Conservation (phyloP, 1,140 invertebrate genomes). For the Trinorchestia longiramus region DNA sequence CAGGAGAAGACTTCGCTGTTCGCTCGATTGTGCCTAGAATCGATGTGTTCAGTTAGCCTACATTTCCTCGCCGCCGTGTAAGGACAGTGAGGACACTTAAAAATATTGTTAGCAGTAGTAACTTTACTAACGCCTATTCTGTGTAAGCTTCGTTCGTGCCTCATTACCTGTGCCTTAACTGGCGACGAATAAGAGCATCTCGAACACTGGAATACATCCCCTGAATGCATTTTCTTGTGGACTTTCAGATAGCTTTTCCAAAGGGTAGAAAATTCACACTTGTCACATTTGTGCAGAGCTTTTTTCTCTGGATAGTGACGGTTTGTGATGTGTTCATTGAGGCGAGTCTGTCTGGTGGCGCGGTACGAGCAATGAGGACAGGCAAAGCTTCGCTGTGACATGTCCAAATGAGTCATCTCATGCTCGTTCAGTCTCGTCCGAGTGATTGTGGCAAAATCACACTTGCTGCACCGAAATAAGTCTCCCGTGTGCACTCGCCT, state of each 20-base stretch:
- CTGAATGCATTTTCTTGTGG: slow-evolving; percentile 37
- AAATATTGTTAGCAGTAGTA: slow-evolving; percentile 16
- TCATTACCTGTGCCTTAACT: slow-evolving; percentile 12
- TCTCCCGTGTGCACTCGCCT: slow-evolving; percentile 20
- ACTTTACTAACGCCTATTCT: slow-evolving; percentile 38
- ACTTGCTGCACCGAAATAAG: slow-evolving; percentile 39
- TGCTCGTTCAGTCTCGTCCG: slow-evolving; percentile 34
- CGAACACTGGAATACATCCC: slow-evolving; percentile 21
- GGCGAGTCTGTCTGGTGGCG: slow-evolving; percentile 19
- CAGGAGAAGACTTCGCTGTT: slow-evolving; percentile 38
- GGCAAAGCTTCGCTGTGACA: slow-evolving; percentile 1
- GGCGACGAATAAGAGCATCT: slow-evolving; percentile 19
- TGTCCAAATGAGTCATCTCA: slow-evolving; percentile 43
- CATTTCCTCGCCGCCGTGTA: slow-evolving; percentile 36
- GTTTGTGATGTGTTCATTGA: slow-evolving; percentile 25
- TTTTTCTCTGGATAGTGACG: slow-evolving; percentile 39
- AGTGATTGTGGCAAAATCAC: slow-evolving; percentile 25
- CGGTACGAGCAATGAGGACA: slow-evolving; percentile 45
- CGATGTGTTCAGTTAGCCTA: not conserved
- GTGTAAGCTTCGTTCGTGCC: slow-evolving; percentile 41
- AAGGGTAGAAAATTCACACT: slow-evolving; percentile 33
- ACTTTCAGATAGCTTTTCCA: slow-evolving; percentile 44
- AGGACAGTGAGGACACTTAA: slow-evolving; percentile 1
- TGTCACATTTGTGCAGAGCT: slow-evolving; percentile 34
- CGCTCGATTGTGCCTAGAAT: slow-evolving; percentile 10